Evolutionary conservation across 2,888 invertebrate genomes (phyloP).

Genomic region (Apamea anceps): DNA sequence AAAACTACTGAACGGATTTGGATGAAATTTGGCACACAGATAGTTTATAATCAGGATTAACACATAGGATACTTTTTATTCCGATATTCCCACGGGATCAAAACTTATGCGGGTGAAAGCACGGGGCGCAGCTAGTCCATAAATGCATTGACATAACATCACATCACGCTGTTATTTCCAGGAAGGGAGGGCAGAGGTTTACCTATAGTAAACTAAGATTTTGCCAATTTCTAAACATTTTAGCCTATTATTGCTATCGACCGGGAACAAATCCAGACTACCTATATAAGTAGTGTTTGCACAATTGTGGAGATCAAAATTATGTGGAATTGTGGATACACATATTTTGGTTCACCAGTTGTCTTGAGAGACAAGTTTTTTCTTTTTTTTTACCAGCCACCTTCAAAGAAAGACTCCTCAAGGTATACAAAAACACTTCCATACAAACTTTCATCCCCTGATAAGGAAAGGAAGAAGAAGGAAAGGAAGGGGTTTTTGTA

Average conservation of each 20-base stretch:
- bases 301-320: neutral
- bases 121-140: too few relatives aligned
- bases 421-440: neutral
- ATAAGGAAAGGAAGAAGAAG: neutral
- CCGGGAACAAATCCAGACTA: neutral
- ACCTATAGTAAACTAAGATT: neutral
- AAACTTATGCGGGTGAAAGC: too few relatives aligned
- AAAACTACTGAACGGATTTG: too few relatives aligned
- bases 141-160: neutral
- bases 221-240: neutral
- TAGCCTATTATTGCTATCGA: neutral
- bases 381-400: too few relatives aligned
- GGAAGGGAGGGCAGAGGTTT: neutral
- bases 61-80: too few relatives aligned
- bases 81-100: too few relatives aligned
- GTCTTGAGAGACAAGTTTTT: neutral
- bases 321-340: too few relatives aligned
- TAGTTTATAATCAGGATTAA: too few relatives aligned
- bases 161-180: neutral
- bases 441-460: neutral
- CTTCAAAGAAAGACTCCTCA: too few relatives aligned
- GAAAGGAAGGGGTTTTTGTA: too few relatives aligned
- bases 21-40: too few relatives aligned
- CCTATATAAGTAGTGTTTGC: neutral
- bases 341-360: neutral